phyloP scores from a whole-genome alignment of 2,888 invertebrate genomes.

The Drosophila formosana region DNA sequence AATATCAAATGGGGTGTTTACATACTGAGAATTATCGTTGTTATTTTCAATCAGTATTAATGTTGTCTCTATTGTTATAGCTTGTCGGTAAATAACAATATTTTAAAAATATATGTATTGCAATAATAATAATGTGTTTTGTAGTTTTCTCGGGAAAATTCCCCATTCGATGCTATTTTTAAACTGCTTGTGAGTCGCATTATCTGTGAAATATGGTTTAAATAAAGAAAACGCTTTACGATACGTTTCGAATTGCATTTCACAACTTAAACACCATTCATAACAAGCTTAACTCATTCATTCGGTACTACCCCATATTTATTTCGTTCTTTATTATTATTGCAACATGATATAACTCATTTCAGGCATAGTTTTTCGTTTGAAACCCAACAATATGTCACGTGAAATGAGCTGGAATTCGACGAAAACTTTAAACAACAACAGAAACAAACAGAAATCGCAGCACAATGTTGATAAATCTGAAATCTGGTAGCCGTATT shows the following conservation, averaged over 20 bases:
- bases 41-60: neutral
- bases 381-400: neutral
- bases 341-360: neutral
- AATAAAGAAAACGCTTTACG: neutral
- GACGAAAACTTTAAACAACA: constrained; percentile 6
- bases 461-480: constrained; percentile 1
- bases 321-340: neutral
- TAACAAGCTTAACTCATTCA: constrained; percentile 10
- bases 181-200: neutral
- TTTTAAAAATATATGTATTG: neutral
- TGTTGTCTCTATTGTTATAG: neutral
- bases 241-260: neutral
- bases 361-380: neutral
- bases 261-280: neutral
- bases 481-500: constrained; percentile 1
- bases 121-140: neutral
- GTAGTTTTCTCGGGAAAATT: neutral
- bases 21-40: no score
- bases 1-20: neutral
- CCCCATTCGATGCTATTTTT: constrained; percentile 1
- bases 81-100: neutral
- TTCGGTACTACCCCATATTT: neutral
- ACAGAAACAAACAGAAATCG: neutral
- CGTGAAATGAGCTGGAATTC: constrained; percentile 1
- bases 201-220: neutral